Base-by-base conservation (phyloP, 2,113 vertebrate genomes). In the Forbesichthys papilliferus region DNA sequence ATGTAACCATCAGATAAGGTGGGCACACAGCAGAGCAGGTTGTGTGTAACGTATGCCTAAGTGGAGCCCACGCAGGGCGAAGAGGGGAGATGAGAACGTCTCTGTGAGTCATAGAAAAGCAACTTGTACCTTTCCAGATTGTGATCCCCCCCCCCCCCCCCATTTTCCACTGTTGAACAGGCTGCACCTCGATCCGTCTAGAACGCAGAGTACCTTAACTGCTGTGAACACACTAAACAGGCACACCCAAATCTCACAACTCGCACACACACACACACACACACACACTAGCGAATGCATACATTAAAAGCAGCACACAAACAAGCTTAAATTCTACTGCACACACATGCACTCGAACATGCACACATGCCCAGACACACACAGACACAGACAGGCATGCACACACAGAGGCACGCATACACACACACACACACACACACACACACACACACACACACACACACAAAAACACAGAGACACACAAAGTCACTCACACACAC, bases 21-120 rank as follows among this genome's bases (percentile, higher is more conserved):
- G 77, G 80, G 64, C 66, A 64, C 54, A 16, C 68, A 64, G 82
- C 11, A 10, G 69, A 85, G 73, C 73, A 77, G 81, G 78, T 27
- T 81, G 77, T 79, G 76, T 84, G 71, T 88, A 88, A 88, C 88
- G 86, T 85, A 82, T 89, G 87, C 88, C 87, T 87, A 89, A 89
- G 82, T 84, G 80, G 27, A 57, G 27, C 0, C 27, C 27, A 27
- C 27, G 27, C 27, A 27, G 27, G 27, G 27, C 2, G 27, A 27
- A 42, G 36, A 0, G 1, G 36, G 36, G 36, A 42, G 4, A 42
- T 8, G 36, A 42, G 36, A 42, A 42, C 4, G 36, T 42, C 36
- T 42, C 36, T 42, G 36, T 42, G 7, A 42, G 7, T 42, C 36
- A 42, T 6, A 42, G 36, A 42, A 42, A 42, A 42, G 7, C 36